A percentile compares a stretch with the other conserved stretches of the same genome.
phyloP scores from a whole-genome alignment of 2,888 invertebrate genomes.

The Bibio marci region DNA sequence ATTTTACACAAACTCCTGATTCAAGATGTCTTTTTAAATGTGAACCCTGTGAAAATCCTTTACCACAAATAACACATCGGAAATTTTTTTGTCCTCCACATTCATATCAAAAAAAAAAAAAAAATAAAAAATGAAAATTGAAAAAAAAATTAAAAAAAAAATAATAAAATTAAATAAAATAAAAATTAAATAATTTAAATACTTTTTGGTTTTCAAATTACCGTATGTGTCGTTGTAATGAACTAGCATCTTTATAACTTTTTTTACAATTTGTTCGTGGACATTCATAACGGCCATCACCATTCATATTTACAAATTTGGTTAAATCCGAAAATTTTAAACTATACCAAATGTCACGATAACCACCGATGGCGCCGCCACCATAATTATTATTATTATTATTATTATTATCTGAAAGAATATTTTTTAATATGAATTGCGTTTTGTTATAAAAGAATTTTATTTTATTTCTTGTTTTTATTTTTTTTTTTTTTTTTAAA shows the following conservation, averaged over 20 bases:
- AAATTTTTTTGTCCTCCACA: conserved; percentile 52
- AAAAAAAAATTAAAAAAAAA: conserved; percentile 3
- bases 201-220: too few relatives aligned
- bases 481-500: neutral
- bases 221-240: conserved; percentile 32
- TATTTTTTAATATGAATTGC: neutral
- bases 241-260: conserved; percentile 32
- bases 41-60: conserved; percentile 51
- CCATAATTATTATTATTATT: neutral
- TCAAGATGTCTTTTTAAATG: conserved; percentile 40
- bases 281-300: conserved; percentile 30
- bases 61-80: conserved; percentile 43
- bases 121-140: neutral
- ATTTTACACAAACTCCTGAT: conserved; percentile 32
- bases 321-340: conserved; percentile 30
- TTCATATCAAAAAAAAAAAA: conserved; percentile 34
- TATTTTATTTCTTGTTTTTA: neutral
- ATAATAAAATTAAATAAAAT: conserved; percentile 9
- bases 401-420: neutral
- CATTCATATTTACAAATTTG: conserved; percentile 21
- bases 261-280: conserved; percentile 29
- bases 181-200: conserved; percentile 4
- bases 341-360: conserved; percentile 29
- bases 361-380: too few relatives aligned
- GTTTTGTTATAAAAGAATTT: neutral